These are phyloP conservation scores for Epistrophella euchroma DNA, from an alignment of 2,888 invertebrate species.

Conservation along the genomic window DNA sequence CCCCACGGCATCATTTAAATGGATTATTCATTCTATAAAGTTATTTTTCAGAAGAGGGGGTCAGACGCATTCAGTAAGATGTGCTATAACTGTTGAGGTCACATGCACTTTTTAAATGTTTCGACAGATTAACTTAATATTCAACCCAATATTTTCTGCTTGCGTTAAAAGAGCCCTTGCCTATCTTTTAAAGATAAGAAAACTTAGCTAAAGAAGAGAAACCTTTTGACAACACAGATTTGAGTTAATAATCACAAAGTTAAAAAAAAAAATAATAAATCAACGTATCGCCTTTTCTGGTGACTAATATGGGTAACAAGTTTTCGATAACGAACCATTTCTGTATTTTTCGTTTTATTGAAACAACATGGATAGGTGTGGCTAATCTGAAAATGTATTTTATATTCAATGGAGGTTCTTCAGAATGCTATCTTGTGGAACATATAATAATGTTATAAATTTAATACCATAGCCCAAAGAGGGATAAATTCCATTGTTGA, in stretches of 20 bases:
- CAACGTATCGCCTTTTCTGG: conserved; percentile 40
- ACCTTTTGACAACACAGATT: conserved; percentile 48
- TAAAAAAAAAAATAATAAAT: not conserved
- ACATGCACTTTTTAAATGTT: conserved; percentile 41
- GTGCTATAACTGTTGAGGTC: conserved; percentile 54
- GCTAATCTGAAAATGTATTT: conserved; percentile 24
- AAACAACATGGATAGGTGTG: conserved; percentile 60
- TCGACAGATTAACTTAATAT: not conserved
- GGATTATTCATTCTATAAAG: conserved; percentile 43
- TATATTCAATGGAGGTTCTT: not conserved
- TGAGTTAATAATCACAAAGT: conserved; percentile 17
- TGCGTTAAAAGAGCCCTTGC: not conserved
- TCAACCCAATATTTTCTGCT: not conserved
- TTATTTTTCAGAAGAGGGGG: conserved; percentile 21
- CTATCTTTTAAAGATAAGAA: conserved; percentile 38
- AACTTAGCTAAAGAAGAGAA: conserved; percentile 25
- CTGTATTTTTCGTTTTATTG: conserved; percentile 36
- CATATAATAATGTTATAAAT: not conserved
- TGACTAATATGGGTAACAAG: conserved; percentile 71
- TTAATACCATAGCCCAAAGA: not conserved
- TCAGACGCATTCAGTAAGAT: conserved; percentile 39
- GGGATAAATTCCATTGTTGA: conserved; percentile 7
- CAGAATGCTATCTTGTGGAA: not conserved
- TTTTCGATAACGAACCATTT: conserved; percentile 65
- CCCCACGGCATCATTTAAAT: conserved; percentile 39